Evolutionary conservation across 1,140 invertebrate genomes (phyloP), one percentile per base, ranked within the genome.

Genomic region (Gonatopus flavifemur): DNA sequence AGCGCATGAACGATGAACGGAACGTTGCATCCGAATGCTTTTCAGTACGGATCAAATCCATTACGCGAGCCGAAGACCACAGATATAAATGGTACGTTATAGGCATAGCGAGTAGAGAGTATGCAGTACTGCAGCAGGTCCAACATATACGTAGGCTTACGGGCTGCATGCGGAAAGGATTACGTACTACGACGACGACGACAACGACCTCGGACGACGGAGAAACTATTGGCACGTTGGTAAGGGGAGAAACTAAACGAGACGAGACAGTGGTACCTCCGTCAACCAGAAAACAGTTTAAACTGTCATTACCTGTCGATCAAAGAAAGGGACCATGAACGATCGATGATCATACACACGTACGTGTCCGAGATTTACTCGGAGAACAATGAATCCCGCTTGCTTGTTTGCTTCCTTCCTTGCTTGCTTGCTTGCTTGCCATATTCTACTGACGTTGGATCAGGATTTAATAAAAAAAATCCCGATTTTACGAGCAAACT

Each of bases 391-490:
- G 42, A 35, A 32, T 6, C 28, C 32, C 49, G 46, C 32, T 32
- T 20, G 37, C 54, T 28, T 25, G n/a, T n/a, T n/a, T n/a, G n/a
- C n/a, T n/a, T n/a, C n/a, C n/a, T n/a, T n/a, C n/a, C n/a, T n/a
- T n/a, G n/a, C n/a, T n/a, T n/a, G 49, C 39, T 53, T 47, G 55
- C 53, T 56, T n/a, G n/a, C n/a, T n/a, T n/a, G n/a, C n/a, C n/a
- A n/a, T n/a, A n/a, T n/a, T n/a, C n/a, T n/a, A 62, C 32, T 32
- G 33, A 49, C 36, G 47, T 55, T 60, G 69, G 67, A 72, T 69
- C 61, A 68, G 59, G 64, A 69, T 66, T 70, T 72, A 72, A 70
- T 72, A 69, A 67, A n/a, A n/a, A n/a, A n/a, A n/a, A n/a, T n/a
- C n/a, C n/a, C n/a, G n/a, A n/a, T n/a, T n/a, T n/a, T n/a, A n/a